phyloP scores from a whole-genome alignment of 2,797 vertebrate species.

The Hybognathus amarus region DNA sequence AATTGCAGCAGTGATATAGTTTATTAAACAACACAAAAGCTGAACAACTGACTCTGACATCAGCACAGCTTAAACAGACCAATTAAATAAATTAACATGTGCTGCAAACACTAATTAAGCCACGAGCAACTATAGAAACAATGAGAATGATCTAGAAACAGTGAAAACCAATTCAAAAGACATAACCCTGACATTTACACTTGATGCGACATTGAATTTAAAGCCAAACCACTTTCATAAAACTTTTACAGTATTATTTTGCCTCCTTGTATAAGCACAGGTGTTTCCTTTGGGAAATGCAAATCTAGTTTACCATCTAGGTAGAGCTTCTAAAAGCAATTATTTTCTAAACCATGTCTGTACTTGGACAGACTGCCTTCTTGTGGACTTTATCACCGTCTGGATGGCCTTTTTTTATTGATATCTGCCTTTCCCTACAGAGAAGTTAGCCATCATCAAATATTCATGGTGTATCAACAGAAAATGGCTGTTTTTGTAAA shows the following conservation, averaged over 20 bases:
- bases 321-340: not conserved
- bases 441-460: constrained; percentile 75
- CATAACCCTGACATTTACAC: no score
- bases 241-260: not conserved
- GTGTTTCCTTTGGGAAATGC: not conserved
- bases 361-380: not conserved
- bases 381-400: constrained; percentile 30
- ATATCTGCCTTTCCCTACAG: constrained; percentile 68
- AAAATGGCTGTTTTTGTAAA: constrained; percentile 75
- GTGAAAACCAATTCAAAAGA: no score
- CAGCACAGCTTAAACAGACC: not conserved
- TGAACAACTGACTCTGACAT: no score
- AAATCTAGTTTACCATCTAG: not conserved
- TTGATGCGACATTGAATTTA: not conserved
- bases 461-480: constrained; percentile 78
- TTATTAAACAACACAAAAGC: not conserved
- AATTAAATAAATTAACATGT: not conserved
- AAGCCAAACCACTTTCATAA: not conserved
- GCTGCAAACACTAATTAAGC: no score
- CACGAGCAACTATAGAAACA: no score
- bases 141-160: no score
- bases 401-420: constrained; percentile 58
- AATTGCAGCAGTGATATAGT: not conserved
- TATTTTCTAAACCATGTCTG: not conserved
- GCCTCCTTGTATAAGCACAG: not conserved